Evolutionary conservation across 2,888 invertebrate genomes (phyloP).

Genomic region (Lamellibrachia satsuma): DNA sequence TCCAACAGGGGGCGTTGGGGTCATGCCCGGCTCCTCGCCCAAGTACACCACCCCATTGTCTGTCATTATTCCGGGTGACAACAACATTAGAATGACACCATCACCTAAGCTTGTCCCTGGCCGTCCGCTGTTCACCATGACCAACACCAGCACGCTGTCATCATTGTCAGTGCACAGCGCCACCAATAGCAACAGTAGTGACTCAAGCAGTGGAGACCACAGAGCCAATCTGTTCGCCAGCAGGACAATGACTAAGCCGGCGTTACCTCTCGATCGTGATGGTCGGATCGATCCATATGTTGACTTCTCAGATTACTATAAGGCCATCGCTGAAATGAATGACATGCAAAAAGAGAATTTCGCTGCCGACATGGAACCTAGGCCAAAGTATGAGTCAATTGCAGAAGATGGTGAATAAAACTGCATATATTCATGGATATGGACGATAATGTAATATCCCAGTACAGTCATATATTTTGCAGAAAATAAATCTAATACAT

Average conservation of each 20-base stretch:
- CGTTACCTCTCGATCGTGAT: constrained; percentile 72
- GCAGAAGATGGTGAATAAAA: constrained; percentile 51
- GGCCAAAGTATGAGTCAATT: constrained; percentile 58
- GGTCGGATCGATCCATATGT: constrained; percentile 83
- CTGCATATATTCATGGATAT: too few relatives aligned
- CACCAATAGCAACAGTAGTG: constrained; percentile 51
- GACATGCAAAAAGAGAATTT: constrained; percentile 55
- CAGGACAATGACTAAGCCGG: constrained; percentile 46
- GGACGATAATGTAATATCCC: too few relatives aligned
- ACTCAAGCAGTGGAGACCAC: constrained; percentile 56
- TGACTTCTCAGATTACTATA: constrained; percentile 78
- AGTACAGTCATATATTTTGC: too few relatives aligned
- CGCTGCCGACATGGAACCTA: constrained; percentile 54
- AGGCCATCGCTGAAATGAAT: constrained; percentile 55
- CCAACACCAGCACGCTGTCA: constrained; percentile 36
- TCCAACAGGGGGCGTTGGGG: constrained; percentile 44
- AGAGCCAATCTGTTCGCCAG: constrained; percentile 30
- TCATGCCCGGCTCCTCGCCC: background rate
- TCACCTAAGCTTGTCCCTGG: constrained; percentile 18
- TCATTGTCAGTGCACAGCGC: constrained; percentile 37
- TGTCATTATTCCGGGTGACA: constrained; percentile 37
- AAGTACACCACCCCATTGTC: constrained; percentile 31
- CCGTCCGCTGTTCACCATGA: background rate
- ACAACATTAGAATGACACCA: background rate
- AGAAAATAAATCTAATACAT: too few relatives aligned